Base-by-base conservation (phyloP, 1,140 invertebrate species). In the Calosoma granatense region DNA sequence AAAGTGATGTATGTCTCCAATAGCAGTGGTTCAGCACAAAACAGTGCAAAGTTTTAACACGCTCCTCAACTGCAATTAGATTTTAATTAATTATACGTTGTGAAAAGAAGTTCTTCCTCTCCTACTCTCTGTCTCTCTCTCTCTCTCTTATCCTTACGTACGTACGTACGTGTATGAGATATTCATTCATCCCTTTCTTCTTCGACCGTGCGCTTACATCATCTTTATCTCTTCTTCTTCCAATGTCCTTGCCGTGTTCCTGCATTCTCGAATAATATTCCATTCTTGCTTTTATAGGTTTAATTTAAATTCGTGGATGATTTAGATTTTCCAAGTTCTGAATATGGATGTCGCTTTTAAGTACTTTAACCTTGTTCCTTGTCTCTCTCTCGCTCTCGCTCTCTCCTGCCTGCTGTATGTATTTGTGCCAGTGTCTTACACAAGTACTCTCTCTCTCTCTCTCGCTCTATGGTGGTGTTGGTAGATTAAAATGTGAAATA, bases 81-180 rank as follows among this genome's bases (percentile, higher is more conserved):
- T 66, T 70, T 70, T 70, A 70, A 70, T 70, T 70, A 70, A 70
- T 70, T 70, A 70, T 68, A 65, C 66, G 63, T 63, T 65, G 63
- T 68, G 67, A 69, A 69, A 67, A 64, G 65, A 55, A 55, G 11
- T 43, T 39, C 52, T 47, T 54, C 41, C 51, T 26, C 52, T 58
- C 19, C n/a, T 58, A 26, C 23, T 51, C 51, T 51, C 30, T 19
- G 14, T 14, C 39, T 22, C 55, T 22, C 51, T 11, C 55, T 19
- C 22, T 3, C 12, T 20, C 55, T 9, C 20, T 20, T 22, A 2
- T 36, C 17, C n/a, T 15, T n/a, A 36, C 19, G 9, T 12, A 23
- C 14, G 20, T 22, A n/a, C n/a, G n/a, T n/a, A n/a, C n/a, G n/a
- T n/a, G n/a, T n/a, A n/a, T n/a, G 4, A 51, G 43, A 51, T 4